Evolutionary conservation across 1,140 invertebrate species (phyloP).

Genomic region (Meloidogyne floridensis): DNA sequence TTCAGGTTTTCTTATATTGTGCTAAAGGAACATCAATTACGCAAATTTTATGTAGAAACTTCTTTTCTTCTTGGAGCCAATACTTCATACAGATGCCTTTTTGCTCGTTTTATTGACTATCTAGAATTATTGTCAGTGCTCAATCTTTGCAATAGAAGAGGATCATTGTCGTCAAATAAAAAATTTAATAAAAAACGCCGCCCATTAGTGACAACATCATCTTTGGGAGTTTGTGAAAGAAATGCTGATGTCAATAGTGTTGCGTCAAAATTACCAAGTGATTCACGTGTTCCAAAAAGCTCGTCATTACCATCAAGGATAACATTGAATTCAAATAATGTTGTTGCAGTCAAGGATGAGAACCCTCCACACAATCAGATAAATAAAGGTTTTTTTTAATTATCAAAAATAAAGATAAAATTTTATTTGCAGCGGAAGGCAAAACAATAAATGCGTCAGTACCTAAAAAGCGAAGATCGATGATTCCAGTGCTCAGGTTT

Average conservation of each 20-base stretch:
- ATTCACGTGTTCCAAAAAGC: slow-evolving; percentile 61
- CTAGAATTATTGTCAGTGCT: slow-evolving; percentile 62
- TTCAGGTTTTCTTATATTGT: slow-evolving; percentile 64
- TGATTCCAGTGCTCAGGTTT: neutral
- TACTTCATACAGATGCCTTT: slow-evolving; percentile 56
- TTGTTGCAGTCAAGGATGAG: slow-evolving; percentile 18
- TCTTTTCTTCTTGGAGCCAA: slow-evolving; percentile 59
- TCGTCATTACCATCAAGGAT: slow-evolving; percentile 54
- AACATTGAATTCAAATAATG: neutral
- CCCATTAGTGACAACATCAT: neutral
- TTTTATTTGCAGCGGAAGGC: neutral
- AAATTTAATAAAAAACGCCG: neutral
- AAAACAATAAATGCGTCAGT: neutral
- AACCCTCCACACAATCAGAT: neutral
- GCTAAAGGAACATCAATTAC: slow-evolving; percentile 60
- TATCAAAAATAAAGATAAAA: neutral
- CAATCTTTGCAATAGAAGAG: slow-evolving; percentile 26
- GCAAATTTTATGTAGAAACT: slow-evolving; percentile 48
- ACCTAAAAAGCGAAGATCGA: neutral
- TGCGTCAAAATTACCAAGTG: slow-evolving; percentile 49
- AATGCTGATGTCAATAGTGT: neutral
- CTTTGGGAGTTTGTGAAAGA: neutral
- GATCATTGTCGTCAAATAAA: slow-evolving; percentile 10
- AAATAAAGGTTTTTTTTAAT: neutral
- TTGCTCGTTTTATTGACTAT: slow-evolving; percentile 60